A percentile compares a stretch with the other conserved stretches of the same genome.
phyloP scores from a whole-genome alignment of 1,140 invertebrate genomes.

The Philaenus spumarius region DNA sequence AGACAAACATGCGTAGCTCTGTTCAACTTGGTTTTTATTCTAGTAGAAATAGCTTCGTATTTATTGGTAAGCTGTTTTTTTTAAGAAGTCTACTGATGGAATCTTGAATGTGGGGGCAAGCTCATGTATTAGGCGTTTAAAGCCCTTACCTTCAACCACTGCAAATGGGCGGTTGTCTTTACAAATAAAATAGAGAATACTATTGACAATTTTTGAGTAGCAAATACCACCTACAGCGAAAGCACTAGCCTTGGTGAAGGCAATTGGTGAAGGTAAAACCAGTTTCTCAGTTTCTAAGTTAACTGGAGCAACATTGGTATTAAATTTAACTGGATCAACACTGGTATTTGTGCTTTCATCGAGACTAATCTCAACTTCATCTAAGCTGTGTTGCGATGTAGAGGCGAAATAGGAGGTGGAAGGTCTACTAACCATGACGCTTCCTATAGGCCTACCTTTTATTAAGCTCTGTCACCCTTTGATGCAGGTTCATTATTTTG shows the following conservation, averaged over 20 bases:
- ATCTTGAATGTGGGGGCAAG: conserved; percentile 6
- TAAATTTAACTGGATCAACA: no score
- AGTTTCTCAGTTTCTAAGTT: no score
- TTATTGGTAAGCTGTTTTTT: background rate
- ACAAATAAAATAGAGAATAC: conserved; percentile 10
- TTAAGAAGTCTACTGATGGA: background rate
- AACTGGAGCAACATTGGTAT: no score
- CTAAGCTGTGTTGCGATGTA: no score
- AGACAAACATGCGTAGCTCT: background rate
- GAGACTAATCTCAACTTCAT: no score
- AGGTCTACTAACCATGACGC: no score
- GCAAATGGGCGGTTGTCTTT: conserved; percentile 7
- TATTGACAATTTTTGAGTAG: background rate
- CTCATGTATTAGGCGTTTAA: conserved; percentile 5
- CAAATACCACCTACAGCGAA: conserved; percentile 1
- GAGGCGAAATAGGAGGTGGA: no score
- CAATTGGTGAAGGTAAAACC: background rate
- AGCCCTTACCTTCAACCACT: conserved; percentile 4
- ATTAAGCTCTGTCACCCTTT: no score
- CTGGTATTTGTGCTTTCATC: no score
- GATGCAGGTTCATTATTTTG: no score
- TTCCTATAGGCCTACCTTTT: no score
- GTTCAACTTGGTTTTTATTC: background rate
- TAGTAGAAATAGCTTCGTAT: conserved; percentile 3
- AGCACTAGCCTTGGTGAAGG: conserved; percentile 1